Evolutionary conservation across 2,797 vertebrate species (phyloP), one percentile per base, ranked within the genome.

Genomic region (Crenichthys baileyi): DNA sequence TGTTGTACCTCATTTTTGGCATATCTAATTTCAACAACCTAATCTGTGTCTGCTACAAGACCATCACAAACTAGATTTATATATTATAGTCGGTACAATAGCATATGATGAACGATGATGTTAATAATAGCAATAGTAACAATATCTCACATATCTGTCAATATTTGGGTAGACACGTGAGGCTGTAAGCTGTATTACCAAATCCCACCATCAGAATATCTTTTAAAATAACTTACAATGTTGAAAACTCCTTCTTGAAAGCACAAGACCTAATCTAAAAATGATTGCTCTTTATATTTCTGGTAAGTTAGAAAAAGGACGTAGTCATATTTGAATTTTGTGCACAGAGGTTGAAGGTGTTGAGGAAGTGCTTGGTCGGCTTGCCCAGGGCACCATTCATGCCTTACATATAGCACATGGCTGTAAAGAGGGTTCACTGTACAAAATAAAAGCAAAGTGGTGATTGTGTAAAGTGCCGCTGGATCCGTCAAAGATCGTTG

Each of bases 401-500:
- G 24, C 36, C 15, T n/a, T 70, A 70, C 22, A 7, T n/a, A 12
- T 24, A 46, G 44, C 11, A n/a, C 67, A 16, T 46, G 39, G 67
- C 16, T 70, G 67, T 70, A 70, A 68, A 68, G 24, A 41, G 22
- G 1, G 12, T n/a, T 24, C 41, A 70, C 65, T n/a, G 22, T 68
- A 68, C 39, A 7, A 29, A 29, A 70, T 73, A 78, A 86, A 77
- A 36, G 70, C 73, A 75, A 75, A 79, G 61, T 78, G 83, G 70
- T 88, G 82, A 87, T 87, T 76, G 85, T 87, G 85, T 79, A 70
- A 89, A 83, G 79, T 81, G 85, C 72, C 53, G 80, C 79, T 83
- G 83, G 86, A 92, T 90, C 87, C 89, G 88, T 94, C 87, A 88
- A 88, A 90, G 86, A 93, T 93, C 89, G 87, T 85, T 90, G 87